phyloP scores from a whole-genome alignment of 2,888 invertebrate species.

The Protula sp. region DNA sequence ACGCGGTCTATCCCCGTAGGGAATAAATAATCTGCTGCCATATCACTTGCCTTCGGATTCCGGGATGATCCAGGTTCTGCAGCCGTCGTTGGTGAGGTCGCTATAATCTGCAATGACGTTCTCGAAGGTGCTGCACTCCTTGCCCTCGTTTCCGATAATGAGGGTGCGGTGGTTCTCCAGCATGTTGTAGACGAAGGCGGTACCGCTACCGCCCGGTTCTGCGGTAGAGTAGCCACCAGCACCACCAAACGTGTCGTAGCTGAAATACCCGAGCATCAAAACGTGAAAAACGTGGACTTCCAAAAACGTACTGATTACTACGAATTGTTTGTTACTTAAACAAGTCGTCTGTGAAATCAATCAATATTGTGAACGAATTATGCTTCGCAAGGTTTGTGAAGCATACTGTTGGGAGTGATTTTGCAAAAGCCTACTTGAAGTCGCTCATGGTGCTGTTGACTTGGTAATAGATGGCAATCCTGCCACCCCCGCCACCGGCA shows the following conservation, averaged over 20 bases:
- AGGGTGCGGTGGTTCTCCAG: constrained; percentile 29
- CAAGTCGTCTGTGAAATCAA: no score
- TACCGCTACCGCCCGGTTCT: constrained; percentile 34
- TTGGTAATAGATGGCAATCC: constrained; percentile 33
- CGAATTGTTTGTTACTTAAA: no score
- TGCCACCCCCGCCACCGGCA: constrained; percentile 33
- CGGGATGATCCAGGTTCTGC: constrained; percentile 32
- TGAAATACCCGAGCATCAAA: no score
- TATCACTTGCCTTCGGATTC: constrained; percentile 20
- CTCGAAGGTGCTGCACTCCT: constrained; percentile 18
- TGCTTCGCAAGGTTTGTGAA: constrained; percentile 24
- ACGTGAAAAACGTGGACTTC: no score
- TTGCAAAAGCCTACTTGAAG: no score
- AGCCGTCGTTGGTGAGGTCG: constrained; percentile 27
- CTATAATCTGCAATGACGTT: constrained; percentile 28
- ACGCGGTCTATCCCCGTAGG: no score
- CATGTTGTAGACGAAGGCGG: constrained; percentile 32
- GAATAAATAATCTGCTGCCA: no score
- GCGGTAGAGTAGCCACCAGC: constrained; percentile 17
- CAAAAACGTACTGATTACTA: no score
- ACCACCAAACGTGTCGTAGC: constrained; percentile 21
- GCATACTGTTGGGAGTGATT: no score
- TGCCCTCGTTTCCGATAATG: constrained; percentile 30
- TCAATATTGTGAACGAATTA: no score
- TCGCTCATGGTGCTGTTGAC: constrained; percentile 32